These are phyloP conservation scores for Trogon melanurus DNA, from an alignment of 2,113 vertebrate genomes.

Conservation along the genomic window DNA sequence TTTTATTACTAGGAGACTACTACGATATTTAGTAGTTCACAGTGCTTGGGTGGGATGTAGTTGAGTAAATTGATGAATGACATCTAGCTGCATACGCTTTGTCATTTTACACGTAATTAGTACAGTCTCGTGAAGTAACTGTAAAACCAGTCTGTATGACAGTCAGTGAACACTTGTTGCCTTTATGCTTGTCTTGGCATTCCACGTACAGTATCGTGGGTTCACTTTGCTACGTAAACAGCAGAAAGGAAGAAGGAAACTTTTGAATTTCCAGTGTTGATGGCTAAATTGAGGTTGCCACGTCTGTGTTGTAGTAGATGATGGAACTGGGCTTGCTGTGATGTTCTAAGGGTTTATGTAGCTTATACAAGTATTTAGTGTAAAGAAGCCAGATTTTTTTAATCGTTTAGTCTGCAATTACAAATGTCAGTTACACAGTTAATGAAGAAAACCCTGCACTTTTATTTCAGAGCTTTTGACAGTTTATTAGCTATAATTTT, in stretches of 20 bases:
- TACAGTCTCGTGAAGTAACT: not conserved
- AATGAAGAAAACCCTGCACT: not conserved
- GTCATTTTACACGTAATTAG: not conserved
- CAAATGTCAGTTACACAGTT: not conserved
- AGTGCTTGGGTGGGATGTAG: not conserved
- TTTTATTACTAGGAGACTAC: not conserved
- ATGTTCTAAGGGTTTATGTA: not conserved
- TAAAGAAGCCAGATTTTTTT: not conserved
- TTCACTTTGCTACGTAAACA: not conserved
- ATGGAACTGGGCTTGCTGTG: not conserved
- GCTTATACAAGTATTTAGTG: conserved; percentile 12
- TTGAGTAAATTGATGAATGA: not conserved
- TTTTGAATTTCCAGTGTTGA: not conserved
- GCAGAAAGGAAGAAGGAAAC: not conserved
- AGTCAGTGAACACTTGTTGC: not conserved
- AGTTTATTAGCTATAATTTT: not conserved
- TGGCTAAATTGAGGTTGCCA: not conserved
- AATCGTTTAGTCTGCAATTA: not conserved
- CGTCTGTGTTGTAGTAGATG: not conserved
- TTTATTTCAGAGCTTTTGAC: not conserved
- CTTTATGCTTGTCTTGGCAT: conserved; percentile 2
- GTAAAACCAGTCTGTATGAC: not conserved
- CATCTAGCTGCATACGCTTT: not conserved
- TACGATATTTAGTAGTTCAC: not conserved
- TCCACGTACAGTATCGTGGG: not conserved